Conservation (phyloP, 2,113 vertebrate genomes). For the Mormoops blainvillei region DNA sequence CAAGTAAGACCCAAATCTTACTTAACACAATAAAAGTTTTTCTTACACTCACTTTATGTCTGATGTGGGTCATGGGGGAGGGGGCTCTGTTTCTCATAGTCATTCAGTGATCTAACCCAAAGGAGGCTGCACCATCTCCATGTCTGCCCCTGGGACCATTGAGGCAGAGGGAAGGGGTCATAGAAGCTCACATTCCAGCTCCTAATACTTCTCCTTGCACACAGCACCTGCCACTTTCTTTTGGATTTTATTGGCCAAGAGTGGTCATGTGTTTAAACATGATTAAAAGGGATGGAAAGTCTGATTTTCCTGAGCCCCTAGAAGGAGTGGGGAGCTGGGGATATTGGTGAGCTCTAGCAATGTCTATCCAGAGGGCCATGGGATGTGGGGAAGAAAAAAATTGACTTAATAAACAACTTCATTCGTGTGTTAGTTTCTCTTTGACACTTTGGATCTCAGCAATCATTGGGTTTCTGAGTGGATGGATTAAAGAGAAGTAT, state of each 20-base stretch:
- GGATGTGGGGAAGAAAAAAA: not conserved
- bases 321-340: not conserved
- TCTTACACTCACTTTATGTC: not conserved
- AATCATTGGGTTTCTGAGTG: not conserved
- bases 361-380: not conserved
- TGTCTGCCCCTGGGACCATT: not conserved
- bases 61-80: too few species aligned
- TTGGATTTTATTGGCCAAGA: not conserved
- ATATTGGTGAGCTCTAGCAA: not conserved
- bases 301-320: too few species aligned
- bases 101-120: not conserved
- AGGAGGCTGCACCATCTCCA: not conserved
- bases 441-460: not conserved
- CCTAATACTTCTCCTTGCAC: not conserved
- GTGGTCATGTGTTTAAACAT: not conserved
- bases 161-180: rapidly evolving
- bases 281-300: not conserved
- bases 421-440: not conserved
- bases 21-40: not conserved
- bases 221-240: not conserved
- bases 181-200: not conserved
- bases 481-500: not conserved
- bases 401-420: not conserved
- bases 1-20: not conserved
- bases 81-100: not conserved